A percentile compares a stretch with the other conserved stretches of the same genome.
Conservation (phyloP, 2,888 invertebrate species). For the Drosophila quinaria region DNA sequence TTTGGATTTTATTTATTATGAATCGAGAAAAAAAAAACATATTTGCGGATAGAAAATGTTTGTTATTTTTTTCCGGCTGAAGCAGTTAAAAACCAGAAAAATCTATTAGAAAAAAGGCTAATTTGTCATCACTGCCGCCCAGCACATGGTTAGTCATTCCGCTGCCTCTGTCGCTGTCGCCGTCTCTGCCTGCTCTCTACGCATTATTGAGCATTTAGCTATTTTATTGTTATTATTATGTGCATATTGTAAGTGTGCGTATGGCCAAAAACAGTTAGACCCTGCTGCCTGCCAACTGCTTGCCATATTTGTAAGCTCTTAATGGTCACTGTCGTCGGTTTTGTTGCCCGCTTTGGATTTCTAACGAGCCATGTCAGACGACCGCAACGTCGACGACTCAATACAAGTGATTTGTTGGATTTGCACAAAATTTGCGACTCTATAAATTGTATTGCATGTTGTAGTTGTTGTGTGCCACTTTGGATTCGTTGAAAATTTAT, state of each 20-base stretch:
- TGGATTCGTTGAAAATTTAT: slow-evolving; percentile 53
- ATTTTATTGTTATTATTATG: slow-evolving; percentile 66
- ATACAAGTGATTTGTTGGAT: slow-evolving; percentile 67
- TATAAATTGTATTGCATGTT: slow-evolving; percentile 56
- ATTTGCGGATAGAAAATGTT: no score
- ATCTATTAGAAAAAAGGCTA: no score
- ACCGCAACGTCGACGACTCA: slow-evolving; percentile 34
- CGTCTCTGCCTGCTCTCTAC: slow-evolving; percentile 39
- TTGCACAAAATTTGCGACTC: slow-evolving; percentile 65
- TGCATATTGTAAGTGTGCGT: slow-evolving; percentile 53
- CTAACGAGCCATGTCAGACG: slow-evolving; percentile 61
- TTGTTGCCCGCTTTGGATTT: slow-evolving; percentile 57
- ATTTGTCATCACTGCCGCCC: no score
- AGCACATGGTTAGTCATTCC: slow-evolving; percentile 37
- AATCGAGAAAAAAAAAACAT: no score
- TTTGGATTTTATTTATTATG: no score
- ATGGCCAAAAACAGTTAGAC: slow-evolving; percentile 67
- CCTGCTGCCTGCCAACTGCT: slow-evolving; percentile 55
- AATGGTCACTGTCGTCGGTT: slow-evolving; percentile 56
- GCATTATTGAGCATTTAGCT: slow-evolving; percentile 70
- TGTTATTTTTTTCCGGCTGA: no score
- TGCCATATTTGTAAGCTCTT: slow-evolving; percentile 64
- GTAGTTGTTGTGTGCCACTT: slow-evolving; percentile 37
- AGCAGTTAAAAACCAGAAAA: no score
- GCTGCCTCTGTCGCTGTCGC: slow-evolving; percentile 9